A percentile compares a stretch with the other conserved stretches of the same genome.
These are phyloP conservation scores for Pteruthius melanotis DNA, from an alignment of 2,113 vertebrate genomes.

Conservation along the genomic window DNA sequence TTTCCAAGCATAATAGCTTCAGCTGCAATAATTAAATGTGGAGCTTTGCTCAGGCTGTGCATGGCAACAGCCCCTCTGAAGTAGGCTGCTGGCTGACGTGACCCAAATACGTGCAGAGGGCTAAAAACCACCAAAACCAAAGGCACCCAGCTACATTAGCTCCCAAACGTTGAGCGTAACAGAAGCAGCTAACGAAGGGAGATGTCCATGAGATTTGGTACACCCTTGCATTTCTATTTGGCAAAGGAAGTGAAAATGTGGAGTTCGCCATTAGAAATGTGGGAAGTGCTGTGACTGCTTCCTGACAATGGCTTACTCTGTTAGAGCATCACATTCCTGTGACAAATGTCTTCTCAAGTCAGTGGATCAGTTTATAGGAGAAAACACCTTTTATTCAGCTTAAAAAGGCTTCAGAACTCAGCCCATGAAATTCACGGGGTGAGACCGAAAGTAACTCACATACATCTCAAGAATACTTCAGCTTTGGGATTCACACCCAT, in stretches of 20 bases:
- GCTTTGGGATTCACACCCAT: neutral
- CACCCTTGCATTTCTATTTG: accelerated
- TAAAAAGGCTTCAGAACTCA: neutral
- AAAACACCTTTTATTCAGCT: neutral
- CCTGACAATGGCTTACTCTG: neutral
- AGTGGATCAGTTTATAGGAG: neutral
- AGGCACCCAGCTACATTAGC: neutral
- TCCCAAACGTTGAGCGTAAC: neutral
- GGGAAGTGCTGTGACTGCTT: neutral
- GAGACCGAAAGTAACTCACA: neutral
- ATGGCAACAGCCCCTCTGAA: neutral
- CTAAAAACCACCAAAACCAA: neutral
- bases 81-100: neutral
- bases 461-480: neutral
- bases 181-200: neutral
- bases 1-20: neutral
- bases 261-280: neutral
- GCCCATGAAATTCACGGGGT: accelerated
- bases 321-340: neutral
- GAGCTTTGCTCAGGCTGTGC: neutral
- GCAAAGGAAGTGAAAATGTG: neutral
- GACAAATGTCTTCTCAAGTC: neutral
- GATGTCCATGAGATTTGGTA: neutral
- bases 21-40: conserved; percentile 15
- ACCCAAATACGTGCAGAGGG: neutral